A percentile compares a stretch with the other conserved stretches of the same genome.
Evolutionary conservation across 23 tunicate species (phyloP).

Genomic region (Phallusia fumigata): DNA sequence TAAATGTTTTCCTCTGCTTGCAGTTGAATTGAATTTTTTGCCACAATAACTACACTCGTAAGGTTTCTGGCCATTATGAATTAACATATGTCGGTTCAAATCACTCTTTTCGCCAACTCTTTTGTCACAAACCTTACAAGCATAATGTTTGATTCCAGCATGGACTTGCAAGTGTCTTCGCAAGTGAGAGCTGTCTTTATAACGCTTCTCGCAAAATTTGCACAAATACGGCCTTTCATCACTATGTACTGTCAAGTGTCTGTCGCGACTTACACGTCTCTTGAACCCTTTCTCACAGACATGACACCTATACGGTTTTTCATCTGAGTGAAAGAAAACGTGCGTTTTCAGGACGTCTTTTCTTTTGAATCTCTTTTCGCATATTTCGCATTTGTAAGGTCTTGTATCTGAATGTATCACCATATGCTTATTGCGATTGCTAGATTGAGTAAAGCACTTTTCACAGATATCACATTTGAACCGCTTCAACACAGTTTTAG

Average conservation of each 20-base stretch:
- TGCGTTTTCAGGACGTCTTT: background rate
- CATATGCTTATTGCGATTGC: no score
- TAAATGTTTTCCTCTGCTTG: background rate
- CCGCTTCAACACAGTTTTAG: no score
- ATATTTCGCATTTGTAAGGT: background rate
- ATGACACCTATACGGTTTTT: slow-evolving; percentile 12
- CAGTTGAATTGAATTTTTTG: background rate
- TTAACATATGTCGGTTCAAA: slow-evolving; percentile 9
- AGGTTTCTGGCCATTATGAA: slow-evolving; percentile 24
- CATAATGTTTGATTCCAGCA: no score
- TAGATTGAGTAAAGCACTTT: no score
- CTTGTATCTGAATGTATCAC: no score
- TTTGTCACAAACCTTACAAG: background rate
- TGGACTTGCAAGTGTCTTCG: no score
- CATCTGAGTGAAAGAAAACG: background rate
- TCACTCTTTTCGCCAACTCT: background rate
- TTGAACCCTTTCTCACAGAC: slow-evolving; percentile 15
- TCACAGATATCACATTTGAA: no score
- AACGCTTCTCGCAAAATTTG: background rate
- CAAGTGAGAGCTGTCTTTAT: no score
- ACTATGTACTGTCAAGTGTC: slow-evolving; percentile 14
- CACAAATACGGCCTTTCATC: slow-evolving; percentile 19
- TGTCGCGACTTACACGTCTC: background rate
- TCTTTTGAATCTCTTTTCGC: slow-evolving; percentile 11
- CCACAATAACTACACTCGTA: background rate